A percentile compares a stretch with the other conserved stretches of the same genome.
Conservation (phyloP, 1,140 invertebrate species). For the Acyrthosiphon pisum region DNA sequence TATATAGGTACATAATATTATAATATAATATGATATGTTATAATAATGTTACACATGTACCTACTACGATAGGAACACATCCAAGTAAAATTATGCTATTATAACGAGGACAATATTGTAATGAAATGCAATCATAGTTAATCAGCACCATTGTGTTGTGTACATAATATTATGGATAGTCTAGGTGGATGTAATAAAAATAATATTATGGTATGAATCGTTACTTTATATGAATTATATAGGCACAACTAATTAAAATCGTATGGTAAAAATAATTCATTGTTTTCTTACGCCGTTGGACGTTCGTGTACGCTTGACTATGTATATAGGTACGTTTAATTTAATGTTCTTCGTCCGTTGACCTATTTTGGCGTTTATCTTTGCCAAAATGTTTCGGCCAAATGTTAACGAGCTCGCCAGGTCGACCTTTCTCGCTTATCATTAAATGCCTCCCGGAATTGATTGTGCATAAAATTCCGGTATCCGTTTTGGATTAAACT, state of each 20-base stretch:
- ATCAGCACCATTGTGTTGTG: too few relatives aligned
- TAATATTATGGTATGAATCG: too few relatives aligned
- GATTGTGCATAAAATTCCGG: constrained; percentile 51
- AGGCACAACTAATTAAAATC: constrained; percentile 6
- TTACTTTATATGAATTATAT: background rate
- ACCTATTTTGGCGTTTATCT: constrained; percentile 50
- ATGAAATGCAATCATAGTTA: background rate
- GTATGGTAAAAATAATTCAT: background rate
- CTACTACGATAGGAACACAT: too few relatives aligned
- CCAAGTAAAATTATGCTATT: too few relatives aligned
- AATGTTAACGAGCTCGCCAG: constrained; percentile 53
- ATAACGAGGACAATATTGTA: too few relatives aligned
- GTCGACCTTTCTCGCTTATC: constrained; percentile 54
- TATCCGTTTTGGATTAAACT: constrained; percentile 42
- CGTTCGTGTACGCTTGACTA: background rate
- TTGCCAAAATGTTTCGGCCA: constrained; percentile 47
- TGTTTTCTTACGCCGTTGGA: background rate
- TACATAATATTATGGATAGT: background rate
- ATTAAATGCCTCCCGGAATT: constrained; percentile 22
- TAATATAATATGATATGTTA: background rate
- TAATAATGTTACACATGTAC: background rate
- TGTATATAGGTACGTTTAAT: background rate
- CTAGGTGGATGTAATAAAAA: background rate
- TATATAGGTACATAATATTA: background rate
- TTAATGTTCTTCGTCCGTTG: constrained; percentile 31